A percentile compares a stretch with the other conserved stretches of the same genome.
phyloP scores from a whole-genome alignment of 2,888 invertebrate species.

The Steinernema carpocapsae region DNA sequence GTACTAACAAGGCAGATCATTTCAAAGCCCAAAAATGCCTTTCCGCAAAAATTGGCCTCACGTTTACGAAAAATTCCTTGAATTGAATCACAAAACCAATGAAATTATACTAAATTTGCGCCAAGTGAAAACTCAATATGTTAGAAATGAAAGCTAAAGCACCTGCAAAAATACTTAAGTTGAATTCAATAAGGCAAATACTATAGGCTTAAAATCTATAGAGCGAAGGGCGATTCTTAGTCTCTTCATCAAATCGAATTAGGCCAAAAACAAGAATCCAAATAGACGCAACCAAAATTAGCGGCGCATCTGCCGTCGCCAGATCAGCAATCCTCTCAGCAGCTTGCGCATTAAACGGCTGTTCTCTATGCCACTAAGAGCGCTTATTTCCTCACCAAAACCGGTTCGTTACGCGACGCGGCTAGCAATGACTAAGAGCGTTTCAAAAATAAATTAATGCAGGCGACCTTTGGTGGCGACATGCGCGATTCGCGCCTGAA shows the following conservation, averaged over 20 bases:
- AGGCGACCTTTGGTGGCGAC: constrained; percentile 3
- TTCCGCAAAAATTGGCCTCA: too few relatives aligned
- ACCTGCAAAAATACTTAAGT: too few relatives aligned
- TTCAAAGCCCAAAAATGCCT: too few relatives aligned
- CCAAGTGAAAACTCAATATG: too few relatives aligned
- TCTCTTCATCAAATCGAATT: background rate
- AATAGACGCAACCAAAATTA: background rate
- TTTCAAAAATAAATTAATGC: constrained; percentile 22
- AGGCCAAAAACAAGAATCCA: background rate
- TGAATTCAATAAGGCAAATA: too few relatives aligned
- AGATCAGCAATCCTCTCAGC: background rate
- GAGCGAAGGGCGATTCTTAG: too few relatives aligned
- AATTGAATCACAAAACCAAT: too few relatives aligned
- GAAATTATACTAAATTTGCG: too few relatives aligned
- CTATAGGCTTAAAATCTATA: too few relatives aligned
- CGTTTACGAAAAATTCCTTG: too few relatives aligned
- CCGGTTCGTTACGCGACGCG: constrained; percentile 33
- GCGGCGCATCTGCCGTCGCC: background rate
- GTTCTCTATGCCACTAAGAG: background rate
- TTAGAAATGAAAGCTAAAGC: too few relatives aligned
- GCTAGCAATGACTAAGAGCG: constrained; percentile 25
- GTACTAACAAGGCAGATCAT: too few relatives aligned
- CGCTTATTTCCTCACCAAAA: constrained; percentile 7
- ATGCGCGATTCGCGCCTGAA: background rate
- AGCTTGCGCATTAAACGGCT: constrained; percentile 17